Conservation (phyloP, 1,140 invertebrate genomes). For the Chlorops oryzae region DNA sequence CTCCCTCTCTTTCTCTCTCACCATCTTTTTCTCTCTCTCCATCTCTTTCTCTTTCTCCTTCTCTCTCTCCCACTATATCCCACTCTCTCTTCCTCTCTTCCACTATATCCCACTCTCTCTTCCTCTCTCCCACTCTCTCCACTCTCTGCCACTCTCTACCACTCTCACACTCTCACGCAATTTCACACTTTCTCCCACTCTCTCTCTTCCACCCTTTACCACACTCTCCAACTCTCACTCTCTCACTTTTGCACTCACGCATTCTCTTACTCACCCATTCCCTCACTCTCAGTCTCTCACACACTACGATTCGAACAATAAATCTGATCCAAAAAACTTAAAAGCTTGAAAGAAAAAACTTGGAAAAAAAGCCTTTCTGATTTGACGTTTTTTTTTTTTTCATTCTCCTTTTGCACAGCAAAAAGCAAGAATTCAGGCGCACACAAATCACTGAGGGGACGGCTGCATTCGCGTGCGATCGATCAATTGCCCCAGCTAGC, state of each 20-base stretch:
- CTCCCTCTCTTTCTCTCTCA: neutral
- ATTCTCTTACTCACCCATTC: neutral
- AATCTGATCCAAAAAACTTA: no score
- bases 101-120: neutral
- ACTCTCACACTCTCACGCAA: neutral
- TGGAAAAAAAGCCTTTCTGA: no score
- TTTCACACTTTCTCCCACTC: neutral
- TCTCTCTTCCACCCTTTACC: neutral
- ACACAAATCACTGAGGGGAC: no score
- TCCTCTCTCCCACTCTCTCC: neutral
- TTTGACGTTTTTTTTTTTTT: no score
- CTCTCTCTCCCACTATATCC: neutral
- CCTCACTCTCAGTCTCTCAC: neutral
- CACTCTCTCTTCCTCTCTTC: neutral
- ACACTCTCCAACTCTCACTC: neutral
- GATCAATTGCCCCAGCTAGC: no score
- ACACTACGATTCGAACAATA: no score
- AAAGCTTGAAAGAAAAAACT: no score
- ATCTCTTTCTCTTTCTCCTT: neutral
- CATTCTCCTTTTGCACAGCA: no score
- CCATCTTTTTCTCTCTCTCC: neutral
- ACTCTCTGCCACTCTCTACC: neutral
- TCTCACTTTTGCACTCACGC: neutral
- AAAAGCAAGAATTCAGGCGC: no score
- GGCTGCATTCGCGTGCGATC: no score